Evolutionary conservation across 2,888 invertebrate species (phyloP), one percentile per base, ranked within the genome.

Genomic region (Enchytraeus crypticus): DNA sequence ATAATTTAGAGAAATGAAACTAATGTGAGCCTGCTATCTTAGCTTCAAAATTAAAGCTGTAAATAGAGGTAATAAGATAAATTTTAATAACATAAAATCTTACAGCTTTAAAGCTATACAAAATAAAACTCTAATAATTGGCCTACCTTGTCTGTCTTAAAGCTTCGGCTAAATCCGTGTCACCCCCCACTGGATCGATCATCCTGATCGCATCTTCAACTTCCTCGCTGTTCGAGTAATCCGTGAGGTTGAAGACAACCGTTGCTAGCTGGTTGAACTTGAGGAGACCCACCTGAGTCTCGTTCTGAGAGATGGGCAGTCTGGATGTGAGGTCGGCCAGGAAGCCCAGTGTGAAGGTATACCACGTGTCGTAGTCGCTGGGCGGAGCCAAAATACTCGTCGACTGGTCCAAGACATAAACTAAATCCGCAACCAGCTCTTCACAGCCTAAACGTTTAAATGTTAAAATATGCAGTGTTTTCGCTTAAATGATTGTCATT

Each of bases 101-200:
- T n/a, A n/a, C n/a, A n/a, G n/a, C n/a, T n/a, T n/a, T n/a, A n/a
- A n/a, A n/a, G n/a, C n/a, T n/a, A n/a, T n/a, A n/a, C n/a, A n/a
- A n/a, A n/a, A n/a, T n/a, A n/a, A n/a, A n/a, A n/a, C n/a, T n/a
- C n/a, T n/a, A n/a, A n/a, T n/a, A n/a, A n/a, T n/a, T n/a, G n/a
- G n/a, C n/a, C n/a, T n/a, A n/a, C n/a, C n/a, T n/a, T n/a, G n/a
- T n/a, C n/a, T n/a, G 8, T 43, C 62, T 54, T 26, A 62, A 21
- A 11, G 49, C 62, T 11, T 59, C 62, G 2, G 62, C 62, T 18
- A 62, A 59, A 43, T 62, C 59, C 26, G 62, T 62, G 21, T 59
- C 59, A 5, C 62, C 62, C 4, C 62, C 62, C n/a, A 30, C 34
- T 8, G 33, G 47, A 0, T 53, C 51, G n/a, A 59, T 14, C 29